A percentile compares a stretch with the other conserved stretches of the same genome.
phyloP scores from a whole-genome alignment of 2,113 vertebrate genomes.

The Pangasianodon gigas region DNA sequence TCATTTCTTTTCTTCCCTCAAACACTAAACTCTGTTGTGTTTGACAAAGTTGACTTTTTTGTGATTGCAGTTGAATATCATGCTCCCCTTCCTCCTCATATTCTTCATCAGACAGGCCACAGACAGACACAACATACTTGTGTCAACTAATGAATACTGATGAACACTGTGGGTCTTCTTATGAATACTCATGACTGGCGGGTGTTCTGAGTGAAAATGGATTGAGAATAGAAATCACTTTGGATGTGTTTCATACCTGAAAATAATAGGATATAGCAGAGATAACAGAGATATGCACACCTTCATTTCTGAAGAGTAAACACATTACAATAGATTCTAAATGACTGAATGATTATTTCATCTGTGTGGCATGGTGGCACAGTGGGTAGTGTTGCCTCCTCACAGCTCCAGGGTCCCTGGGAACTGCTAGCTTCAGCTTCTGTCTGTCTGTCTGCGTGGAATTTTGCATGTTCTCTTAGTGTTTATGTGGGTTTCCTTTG shows the following conservation, averaged over 20 bases:
- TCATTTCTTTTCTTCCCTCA: background rate
- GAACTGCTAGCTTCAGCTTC: background rate
- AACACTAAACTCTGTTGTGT: background rate
- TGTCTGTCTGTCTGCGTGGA: background rate
- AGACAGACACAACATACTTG: background rate
- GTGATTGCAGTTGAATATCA: background rate
- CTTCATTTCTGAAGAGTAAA: background rate
- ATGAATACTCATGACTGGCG: slow-evolving; percentile 1
- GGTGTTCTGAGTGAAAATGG: background rate
- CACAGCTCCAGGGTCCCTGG: background rate
- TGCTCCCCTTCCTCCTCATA: no score
- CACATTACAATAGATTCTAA: slow-evolving; percentile 1
- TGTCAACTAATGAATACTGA: slow-evolving; percentile 9
- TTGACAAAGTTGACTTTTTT: background rate
- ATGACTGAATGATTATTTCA: slow-evolving; percentile 15
- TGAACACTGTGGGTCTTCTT: slow-evolving; percentile 1
- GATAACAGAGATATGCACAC: background rate
- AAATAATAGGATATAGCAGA: background rate
- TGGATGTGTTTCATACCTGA: background rate
- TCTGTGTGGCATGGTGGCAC: background rate
- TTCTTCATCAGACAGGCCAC: background rate
- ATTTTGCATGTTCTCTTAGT: background rate
- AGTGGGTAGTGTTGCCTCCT: background rate
- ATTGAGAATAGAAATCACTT: background rate
- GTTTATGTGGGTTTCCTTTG: background rate